Conservation (phyloP, 1,140 invertebrate genomes). For the Drosophila tani region DNA sequence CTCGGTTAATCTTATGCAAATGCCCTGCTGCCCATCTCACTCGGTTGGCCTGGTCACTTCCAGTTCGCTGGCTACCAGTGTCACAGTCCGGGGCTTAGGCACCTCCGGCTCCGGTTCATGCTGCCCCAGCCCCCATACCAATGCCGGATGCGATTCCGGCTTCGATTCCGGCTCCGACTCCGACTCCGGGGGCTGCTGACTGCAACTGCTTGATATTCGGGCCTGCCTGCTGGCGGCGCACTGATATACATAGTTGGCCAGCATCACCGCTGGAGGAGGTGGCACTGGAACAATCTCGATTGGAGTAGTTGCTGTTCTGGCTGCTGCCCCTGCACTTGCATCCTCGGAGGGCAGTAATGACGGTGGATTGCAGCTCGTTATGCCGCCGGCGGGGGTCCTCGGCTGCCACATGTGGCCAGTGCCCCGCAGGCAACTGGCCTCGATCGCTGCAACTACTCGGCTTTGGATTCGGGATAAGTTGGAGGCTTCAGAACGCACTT, state of each 20-base stretch:
- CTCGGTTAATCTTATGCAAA: slow-evolving; percentile 1
- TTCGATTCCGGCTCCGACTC: slow-evolving; percentile 17
- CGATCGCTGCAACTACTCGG: slow-evolving; percentile 4
- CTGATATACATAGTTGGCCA: slow-evolving; percentile 56
- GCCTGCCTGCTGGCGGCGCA: slow-evolving; percentile 40
- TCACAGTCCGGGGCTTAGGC: slow-evolving; percentile 11
- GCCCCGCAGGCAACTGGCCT: slow-evolving; percentile 29
- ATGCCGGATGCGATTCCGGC: slow-evolving; percentile 22
- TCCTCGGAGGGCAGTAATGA: slow-evolving; percentile 14
- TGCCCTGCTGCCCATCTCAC: neutral
- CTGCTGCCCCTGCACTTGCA: neutral
- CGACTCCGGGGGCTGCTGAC: neutral
- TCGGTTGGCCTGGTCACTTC: slow-evolving; percentile 5
- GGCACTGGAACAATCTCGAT: neutral
- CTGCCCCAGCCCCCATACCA: neutral
- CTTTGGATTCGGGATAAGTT: neutral
- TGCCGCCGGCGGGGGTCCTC: neutral
- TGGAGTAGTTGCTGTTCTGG: slow-evolving; percentile 9
- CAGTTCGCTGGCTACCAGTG: slow-evolving; percentile 17
- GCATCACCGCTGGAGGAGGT: slow-evolving; percentile 16
- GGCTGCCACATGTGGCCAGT: slow-evolving; percentile 61
- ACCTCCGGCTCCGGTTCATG: slow-evolving; percentile 1
- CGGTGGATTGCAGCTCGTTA: slow-evolving; percentile 40
- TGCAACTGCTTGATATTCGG: slow-evolving; percentile 21
- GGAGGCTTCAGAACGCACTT: neutral